phyloP scores from a whole-genome alignment of 1,140 invertebrate genomes.

The Drosophila suzukii region DNA sequence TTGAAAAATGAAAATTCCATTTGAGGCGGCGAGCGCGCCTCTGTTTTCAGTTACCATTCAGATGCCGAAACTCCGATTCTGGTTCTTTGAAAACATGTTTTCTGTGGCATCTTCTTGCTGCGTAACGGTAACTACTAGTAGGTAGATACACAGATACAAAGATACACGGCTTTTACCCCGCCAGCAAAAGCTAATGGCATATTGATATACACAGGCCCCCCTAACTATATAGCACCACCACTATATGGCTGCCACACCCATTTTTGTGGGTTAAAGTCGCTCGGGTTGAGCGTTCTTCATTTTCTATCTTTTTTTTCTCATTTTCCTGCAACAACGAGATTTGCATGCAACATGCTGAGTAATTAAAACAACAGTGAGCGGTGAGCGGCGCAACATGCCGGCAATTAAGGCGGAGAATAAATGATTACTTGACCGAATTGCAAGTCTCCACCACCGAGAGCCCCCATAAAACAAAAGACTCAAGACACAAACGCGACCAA shows the following conservation, averaged over 20 bases:
- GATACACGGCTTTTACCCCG: slow-evolving; percentile 19
- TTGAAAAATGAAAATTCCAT: slow-evolving; percentile 36
- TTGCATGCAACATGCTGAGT: slow-evolving; percentile 76
- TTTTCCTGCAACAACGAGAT: slow-evolving; percentile 32
- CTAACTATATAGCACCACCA: not conserved
- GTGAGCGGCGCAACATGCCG: slow-evolving; percentile 28
- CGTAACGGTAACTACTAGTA: slow-evolving; percentile 77
- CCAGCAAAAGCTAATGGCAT: slow-evolving; percentile 43
- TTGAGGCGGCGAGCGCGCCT: slow-evolving; percentile 1
- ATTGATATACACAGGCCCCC: slow-evolving; percentile 55
- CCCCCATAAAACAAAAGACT: slow-evolving; percentile 32
- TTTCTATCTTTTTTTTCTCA: not conserved
- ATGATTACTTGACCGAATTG: slow-evolving; percentile 58
- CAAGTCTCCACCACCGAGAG: slow-evolving; percentile 17
- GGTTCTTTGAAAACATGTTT: slow-evolving; percentile 46
- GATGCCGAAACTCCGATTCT: slow-evolving; percentile 21
- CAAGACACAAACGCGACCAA: slow-evolving; percentile 26
- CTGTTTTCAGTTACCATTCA: slow-evolving; percentile 1
- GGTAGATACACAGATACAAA: slow-evolving; percentile 41
- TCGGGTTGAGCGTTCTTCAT: slow-evolving; percentile 13
- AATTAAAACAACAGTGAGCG: slow-evolving; percentile 60
- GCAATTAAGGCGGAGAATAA: slow-evolving; percentile 39
- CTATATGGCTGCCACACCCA: slow-evolving; percentile 14
- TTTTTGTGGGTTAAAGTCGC: slow-evolving; percentile 49
- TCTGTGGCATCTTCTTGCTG: slow-evolving; percentile 58